A percentile compares a stretch with the other conserved stretches of the same genome.
Conservation (phyloP, 2,888 invertebrate species). For the Mimumesa dahlbomi region DNA sequence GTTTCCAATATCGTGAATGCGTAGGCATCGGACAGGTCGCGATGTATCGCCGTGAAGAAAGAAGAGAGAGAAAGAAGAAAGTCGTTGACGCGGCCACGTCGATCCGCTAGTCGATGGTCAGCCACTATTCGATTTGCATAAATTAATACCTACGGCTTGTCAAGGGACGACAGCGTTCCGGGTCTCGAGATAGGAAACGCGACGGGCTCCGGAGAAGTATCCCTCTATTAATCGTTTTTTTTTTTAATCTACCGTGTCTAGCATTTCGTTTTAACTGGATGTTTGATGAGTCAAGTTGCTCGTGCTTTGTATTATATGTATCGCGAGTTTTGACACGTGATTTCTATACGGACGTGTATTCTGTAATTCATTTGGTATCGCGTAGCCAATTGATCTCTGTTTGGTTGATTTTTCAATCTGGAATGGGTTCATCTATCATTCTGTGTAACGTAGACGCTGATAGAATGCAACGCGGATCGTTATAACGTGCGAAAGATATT, state of each 20-base stretch:
- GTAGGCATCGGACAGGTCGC: constrained; percentile 23
- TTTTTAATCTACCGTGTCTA: not conserved
- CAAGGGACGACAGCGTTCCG: constrained; percentile 13
- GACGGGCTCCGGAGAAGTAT: not conserved
- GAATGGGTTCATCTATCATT: too few relatives aligned
- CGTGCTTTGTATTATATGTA: too few relatives aligned
- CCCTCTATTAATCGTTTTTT: not conserved
- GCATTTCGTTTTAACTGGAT: too few relatives aligned
- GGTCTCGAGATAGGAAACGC: not conserved
- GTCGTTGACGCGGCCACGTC: constrained; percentile 38
- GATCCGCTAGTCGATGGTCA: constrained; percentile 56
- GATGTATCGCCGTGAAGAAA: constrained; percentile 4
- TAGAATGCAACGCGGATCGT: too few relatives aligned
- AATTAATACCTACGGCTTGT: constrained; percentile 55
- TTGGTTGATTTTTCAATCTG: too few relatives aligned
- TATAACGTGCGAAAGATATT: too few relatives aligned
- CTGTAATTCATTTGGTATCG: too few relatives aligned
- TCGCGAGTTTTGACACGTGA: too few relatives aligned
- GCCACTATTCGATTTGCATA: constrained; percentile 68
- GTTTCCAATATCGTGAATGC: constrained; percentile 28
- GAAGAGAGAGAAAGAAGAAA: constrained; percentile 26
- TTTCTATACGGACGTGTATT: too few relatives aligned
- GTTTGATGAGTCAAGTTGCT: not conserved
- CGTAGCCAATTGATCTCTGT: too few relatives aligned
- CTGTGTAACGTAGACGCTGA: too few relatives aligned